A percentile compares a stretch with the other conserved stretches of the same genome.
Evolutionary conservation across 30 jellyfish, hydroid and myxozoan genomes (phyloP).

Genomic region (Pelagia noctiluca): DNA sequence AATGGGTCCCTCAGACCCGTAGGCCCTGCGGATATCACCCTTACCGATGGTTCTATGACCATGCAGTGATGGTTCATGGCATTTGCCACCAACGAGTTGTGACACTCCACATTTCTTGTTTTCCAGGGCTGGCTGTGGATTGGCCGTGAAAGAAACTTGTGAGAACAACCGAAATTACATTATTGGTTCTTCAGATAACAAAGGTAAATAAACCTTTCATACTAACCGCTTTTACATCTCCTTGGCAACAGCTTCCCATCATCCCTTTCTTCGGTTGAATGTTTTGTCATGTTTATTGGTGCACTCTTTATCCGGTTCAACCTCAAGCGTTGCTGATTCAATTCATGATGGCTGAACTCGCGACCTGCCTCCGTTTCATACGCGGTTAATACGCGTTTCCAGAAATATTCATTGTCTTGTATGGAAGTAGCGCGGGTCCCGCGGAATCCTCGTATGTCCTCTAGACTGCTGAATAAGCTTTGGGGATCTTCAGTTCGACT

Average conservation of each 20-base stretch:
- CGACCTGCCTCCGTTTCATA: conserved; percentile 42
- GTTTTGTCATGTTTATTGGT: conserved; percentile 5
- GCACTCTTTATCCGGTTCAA: conserved; percentile 61
- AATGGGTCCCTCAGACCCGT: too few relatives aligned
- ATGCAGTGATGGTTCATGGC: too few relatives aligned
- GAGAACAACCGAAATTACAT: conserved; percentile 10
- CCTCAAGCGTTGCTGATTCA: conserved; percentile 18
- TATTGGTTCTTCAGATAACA: conserved; percentile 23
- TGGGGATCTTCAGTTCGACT: background rate
- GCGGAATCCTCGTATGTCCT: conserved; percentile 51
- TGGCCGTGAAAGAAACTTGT: conserved; percentile 5
- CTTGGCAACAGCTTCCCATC: conserved; percentile 36
- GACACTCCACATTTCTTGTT: background rate
- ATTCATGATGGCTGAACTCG: conserved; percentile 6
- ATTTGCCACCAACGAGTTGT: too few relatives aligned
- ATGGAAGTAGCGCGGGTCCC: conserved; percentile 59
- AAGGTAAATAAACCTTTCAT: conserved; percentile 24
- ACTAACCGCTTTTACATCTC: conserved; percentile 56
- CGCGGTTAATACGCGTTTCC: conserved; percentile 65
- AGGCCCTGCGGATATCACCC: too few relatives aligned
- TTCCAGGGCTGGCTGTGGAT: conserved; percentile 61
- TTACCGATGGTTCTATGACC: too few relatives aligned
- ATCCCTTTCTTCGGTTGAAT: background rate
- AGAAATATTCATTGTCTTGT: conserved; percentile 42
- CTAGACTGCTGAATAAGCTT: conserved; percentile 32